Evolutionary conservation across 2,797 vertebrate genomes (phyloP).

Genomic region (Hapalemur alaotrensis): DNA sequence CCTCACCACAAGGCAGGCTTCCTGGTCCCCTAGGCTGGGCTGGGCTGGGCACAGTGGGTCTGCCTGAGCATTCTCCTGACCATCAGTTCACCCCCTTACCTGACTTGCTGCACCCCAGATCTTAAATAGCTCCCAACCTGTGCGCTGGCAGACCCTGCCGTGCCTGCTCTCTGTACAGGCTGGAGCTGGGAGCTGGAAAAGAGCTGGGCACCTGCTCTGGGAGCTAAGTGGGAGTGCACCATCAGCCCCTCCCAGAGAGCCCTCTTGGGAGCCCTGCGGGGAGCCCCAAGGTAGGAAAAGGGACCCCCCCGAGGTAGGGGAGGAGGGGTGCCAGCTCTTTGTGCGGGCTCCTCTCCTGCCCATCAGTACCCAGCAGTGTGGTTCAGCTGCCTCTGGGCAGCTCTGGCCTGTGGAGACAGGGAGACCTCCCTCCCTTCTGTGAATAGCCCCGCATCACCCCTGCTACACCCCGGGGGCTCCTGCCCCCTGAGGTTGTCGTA

Average conservation of each 20-base stretch:
- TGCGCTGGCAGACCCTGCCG: neutral
- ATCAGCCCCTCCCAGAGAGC: neutral
- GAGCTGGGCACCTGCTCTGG: neutral
- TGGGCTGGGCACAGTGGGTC: neutral
- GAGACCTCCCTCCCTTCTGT: neutral
- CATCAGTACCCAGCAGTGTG: neutral
- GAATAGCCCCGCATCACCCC: neutral
- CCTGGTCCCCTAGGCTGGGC: neutral
- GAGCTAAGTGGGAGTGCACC: neutral
- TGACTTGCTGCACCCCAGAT: neutral
- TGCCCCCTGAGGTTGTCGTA: neutral
- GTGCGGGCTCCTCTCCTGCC: neutral
- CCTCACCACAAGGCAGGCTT: neutral
- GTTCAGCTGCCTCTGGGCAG: neutral
- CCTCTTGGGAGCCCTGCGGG: neutral
- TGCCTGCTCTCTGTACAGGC: neutral
- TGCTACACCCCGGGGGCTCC: neutral
- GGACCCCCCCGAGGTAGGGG: neutral
- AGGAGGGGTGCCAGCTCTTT: neutral
- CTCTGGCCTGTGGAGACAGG: neutral
- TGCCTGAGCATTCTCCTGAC: neutral
- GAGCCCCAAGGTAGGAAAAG: neutral
- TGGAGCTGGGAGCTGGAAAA: neutral
- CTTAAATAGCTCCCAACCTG: neutral
- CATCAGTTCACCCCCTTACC: neutral